Conservation (phyloP, 2,113 vertebrate genomes). For the Poeciliopsis occidentalis region DNA sequence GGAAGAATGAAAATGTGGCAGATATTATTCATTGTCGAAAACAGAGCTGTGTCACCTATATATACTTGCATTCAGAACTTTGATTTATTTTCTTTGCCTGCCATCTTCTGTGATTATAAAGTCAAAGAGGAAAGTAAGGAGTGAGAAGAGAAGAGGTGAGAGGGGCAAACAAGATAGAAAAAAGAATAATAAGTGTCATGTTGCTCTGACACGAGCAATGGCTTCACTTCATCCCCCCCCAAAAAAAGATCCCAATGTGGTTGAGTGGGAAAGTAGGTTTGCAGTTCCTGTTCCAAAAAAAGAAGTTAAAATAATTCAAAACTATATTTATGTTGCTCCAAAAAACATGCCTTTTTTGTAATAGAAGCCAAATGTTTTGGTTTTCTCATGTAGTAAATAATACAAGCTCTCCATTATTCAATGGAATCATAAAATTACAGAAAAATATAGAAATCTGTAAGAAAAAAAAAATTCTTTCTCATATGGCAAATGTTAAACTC, state of each 20-base stretch:
- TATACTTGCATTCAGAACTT: conserved; percentile 60
- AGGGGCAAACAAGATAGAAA: conserved; percentile 22
- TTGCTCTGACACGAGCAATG: conserved; percentile 27
- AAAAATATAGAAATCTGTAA: neutral
- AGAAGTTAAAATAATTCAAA: too few relatives aligned
- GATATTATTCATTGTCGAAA: conserved; percentile 45
- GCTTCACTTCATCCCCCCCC: neutral
- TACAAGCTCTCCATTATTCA: too few relatives aligned
- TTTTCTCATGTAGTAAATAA: too few relatives aligned
- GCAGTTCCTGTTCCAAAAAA: too few relatives aligned
- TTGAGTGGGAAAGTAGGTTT: too few relatives aligned
- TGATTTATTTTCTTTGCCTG: conserved; percentile 43
- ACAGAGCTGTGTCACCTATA: conserved; percentile 62
- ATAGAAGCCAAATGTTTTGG: too few relatives aligned
- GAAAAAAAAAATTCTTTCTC: neutral
- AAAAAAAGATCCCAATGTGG: neutral
- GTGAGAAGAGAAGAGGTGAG: conserved; percentile 31
- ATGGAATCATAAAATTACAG: too few relatives aligned
- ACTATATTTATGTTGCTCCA: too few relatives aligned
- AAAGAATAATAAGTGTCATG: conserved; percentile 43
- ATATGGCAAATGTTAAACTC: neutral
- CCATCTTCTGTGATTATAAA: conserved; percentile 60
- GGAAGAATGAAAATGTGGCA: conserved; percentile 43
- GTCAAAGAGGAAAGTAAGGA: conserved; percentile 40
- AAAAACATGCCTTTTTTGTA: too few relatives aligned